phyloP scores from a whole-genome alignment of 2,888 invertebrate species.

The Physocephala rufipes region DNA sequence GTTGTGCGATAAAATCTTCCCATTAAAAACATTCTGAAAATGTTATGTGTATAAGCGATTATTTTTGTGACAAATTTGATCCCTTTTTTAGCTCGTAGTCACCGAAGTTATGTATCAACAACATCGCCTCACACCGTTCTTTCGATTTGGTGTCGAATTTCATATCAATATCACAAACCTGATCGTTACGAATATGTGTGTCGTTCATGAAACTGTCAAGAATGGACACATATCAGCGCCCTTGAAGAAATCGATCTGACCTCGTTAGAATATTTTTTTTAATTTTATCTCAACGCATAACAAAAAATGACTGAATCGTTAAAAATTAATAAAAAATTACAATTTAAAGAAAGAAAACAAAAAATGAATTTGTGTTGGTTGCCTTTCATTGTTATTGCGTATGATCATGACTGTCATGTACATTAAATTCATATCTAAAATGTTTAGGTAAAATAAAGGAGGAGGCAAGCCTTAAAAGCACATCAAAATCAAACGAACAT shows the following conservation, averaged over 20 bases:
- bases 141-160: conserved; percentile 14
- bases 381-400: background rate
- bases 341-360: background rate
- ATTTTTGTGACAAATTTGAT: background rate
- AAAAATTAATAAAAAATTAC: background rate
- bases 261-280: background rate
- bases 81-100: background rate
- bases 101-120: background rate
- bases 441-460: too few species aligned
- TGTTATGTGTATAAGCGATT: too few species aligned
- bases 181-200: background rate
- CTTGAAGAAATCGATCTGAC: background rate
- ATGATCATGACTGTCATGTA: background rate
- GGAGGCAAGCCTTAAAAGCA: too few species aligned
- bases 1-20: too few species aligned
- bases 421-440: background rate
- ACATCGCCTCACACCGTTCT: background rate
- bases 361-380: background rate
- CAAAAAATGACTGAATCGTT: background rate
- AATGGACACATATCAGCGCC: conserved; percentile 24
- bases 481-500: too few species aligned
- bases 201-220: conserved; percentile 27
- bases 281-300: background rate
- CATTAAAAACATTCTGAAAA: too few species aligned
- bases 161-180: conserved; percentile 29